These are phyloP conservation scores for Notarius quadriscutis DNA, from an alignment of 2,113 vertebrate genomes.

Conservation along the genomic window DNA sequence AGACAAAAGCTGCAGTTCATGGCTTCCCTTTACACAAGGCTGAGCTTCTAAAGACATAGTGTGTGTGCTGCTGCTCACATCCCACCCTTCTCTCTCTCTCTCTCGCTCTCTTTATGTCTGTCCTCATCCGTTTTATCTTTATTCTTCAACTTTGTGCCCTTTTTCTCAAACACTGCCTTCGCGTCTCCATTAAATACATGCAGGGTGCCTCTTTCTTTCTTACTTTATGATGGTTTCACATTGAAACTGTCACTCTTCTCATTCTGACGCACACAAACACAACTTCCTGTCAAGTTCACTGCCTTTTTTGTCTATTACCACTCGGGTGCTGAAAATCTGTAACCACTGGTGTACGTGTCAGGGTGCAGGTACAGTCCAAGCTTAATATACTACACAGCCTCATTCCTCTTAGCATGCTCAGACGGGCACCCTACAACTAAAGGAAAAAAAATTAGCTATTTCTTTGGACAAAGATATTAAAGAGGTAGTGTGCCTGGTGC, in stretches of 20 bases:
- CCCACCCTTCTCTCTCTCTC: slow-evolving; percentile 31
- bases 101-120: not conserved
- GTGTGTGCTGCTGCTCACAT: slow-evolving; percentile 38
- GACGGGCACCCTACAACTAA: not conserved
- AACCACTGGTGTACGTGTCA: not conserved
- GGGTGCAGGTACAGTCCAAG: not conserved
- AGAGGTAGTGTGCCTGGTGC: not conserved
- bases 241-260: not conserved
- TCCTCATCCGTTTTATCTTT: slow-evolving; percentile 2
- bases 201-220: not conserved
- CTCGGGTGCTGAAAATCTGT: not conserved
- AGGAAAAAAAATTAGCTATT: too few species aligned
- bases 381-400: not conserved
- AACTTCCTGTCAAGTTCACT: not conserved
- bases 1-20: slow-evolving; percentile 29
- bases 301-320: not conserved
- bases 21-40: slow-evolving; percentile 51
- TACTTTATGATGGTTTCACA: not conserved
- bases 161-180: not conserved
- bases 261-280: slow-evolving; percentile 15
- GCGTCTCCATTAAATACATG: not conserved
- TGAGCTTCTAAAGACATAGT: slow-evolving; percentile 16
- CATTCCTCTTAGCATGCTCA: not conserved
- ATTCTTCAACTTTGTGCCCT: not conserved
- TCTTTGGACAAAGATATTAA: not conserved